A percentile compares a stretch with the other conserved stretches of the same genome.
phyloP scores from a whole-genome alignment of 2,797 vertebrate species.

The Capromys pilorides region DNA sequence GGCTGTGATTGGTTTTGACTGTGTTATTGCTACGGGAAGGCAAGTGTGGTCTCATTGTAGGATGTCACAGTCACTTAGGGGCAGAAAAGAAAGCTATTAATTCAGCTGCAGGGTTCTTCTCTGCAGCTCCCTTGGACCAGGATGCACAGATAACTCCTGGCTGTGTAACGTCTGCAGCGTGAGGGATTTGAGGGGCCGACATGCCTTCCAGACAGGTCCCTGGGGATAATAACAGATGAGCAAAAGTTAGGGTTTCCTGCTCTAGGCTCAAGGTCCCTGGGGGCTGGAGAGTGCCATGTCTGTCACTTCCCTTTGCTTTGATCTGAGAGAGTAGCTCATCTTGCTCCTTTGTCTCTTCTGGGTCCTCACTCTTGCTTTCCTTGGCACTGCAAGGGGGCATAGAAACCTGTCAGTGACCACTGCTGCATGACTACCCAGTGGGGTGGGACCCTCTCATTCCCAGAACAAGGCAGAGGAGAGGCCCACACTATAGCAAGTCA shows the following conservation, averaged over 20 bases:
- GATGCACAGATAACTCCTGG: neutral
- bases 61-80: constrained; percentile 44
- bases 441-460: neutral
- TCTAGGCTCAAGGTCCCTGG: neutral
- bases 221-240: neutral
- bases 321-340: neutral
- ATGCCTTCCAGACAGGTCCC: neutral
- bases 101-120: neutral
- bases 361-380: neutral
- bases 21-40: neutral
- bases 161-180: neutral
- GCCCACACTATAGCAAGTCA: neutral
- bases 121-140: neutral
- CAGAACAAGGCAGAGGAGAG: neutral
- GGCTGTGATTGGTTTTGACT: neutral
- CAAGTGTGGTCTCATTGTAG: neutral
- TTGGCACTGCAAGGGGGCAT: neutral
- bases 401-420: neutral
- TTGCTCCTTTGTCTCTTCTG: neutral
- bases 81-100: constrained; percentile 4
- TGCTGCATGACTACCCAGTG: neutral
- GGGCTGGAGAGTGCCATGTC: neutral
- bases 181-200: neutral
- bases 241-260: neutral
- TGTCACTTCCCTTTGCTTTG: neutral